Evolutionary conservation across 2,888 invertebrate species (phyloP).

Genomic region (Eupeodes luniger): DNA sequence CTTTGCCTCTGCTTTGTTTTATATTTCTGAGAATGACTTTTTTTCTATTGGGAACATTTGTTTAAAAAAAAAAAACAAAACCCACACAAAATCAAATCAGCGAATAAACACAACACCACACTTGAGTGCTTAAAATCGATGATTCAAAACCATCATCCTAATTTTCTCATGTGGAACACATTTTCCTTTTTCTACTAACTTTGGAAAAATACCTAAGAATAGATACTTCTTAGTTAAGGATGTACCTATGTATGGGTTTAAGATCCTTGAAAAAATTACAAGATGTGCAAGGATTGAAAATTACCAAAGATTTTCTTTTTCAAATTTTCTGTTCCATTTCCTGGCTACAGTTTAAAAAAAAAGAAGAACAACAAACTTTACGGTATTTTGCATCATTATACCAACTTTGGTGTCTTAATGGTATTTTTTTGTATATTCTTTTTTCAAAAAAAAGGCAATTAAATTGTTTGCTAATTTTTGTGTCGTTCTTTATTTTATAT

Average conservation of each 20-base stretch:
- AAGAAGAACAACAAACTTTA: neutral
- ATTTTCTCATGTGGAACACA: constrained; percentile 4
- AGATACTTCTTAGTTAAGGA: neutral
- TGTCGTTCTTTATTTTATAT: constrained; percentile 8
- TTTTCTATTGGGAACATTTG: neutral
- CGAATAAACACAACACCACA: neutral
- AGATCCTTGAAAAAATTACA: neutral
- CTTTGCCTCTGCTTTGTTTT: too few species aligned
- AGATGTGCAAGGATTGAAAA: constrained; percentile 3
- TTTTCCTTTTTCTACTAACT: neutral
- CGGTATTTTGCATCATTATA: constrained; percentile 16
- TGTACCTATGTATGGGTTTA: neutral
- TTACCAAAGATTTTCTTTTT: neutral
- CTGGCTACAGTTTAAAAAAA: neutral
- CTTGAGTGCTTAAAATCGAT: constrained; percentile 9
- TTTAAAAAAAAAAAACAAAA: neutral
- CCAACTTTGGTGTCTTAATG: constrained; percentile 15
- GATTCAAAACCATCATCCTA: neutral
- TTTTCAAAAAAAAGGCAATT: constrained; percentile 34
- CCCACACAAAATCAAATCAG: neutral
- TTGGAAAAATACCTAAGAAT: neutral
- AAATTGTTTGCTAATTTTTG: constrained; percentile 59
- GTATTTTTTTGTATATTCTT: neutral
- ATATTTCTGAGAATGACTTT: neutral
- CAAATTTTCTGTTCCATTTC: constrained; percentile 26